Base-by-base conservation (phyloP, 1,140 invertebrate species). In the Agraylea sexmaculata region DNA sequence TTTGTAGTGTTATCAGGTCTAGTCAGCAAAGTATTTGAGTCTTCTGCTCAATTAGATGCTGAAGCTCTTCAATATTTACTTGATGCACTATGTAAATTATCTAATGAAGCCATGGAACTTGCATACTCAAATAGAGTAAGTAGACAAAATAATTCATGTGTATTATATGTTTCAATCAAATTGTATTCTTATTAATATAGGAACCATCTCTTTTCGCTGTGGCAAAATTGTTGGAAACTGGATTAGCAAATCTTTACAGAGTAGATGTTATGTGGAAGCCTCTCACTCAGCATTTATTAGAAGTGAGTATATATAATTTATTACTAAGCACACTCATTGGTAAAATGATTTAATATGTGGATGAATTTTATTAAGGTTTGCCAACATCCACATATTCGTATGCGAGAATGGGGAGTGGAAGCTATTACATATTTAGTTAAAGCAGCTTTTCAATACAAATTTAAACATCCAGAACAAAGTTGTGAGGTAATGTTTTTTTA, bases 371-470 rank as follows among this genome's bases (percentile, higher is more conserved):
- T 55, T 0, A 37, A 67, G 64, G 63, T 95, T 19, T 96, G 92
- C 57, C 86, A 89, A 55, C 93, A 98, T 70, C 87, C 92, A 0
- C 89, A 96, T 53, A 83, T 87, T 38, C 71, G 86, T 42, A 91
- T 98, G 86, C 70, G 94, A 21, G 90, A 93, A 63, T 98, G 93
- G 92, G 93, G 92, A 4, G 90, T 94, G 1, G 90, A 96, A 65
- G 91, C 93, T 2, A 80, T 98, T 12, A 97, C 93, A 0, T 90
- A 88, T 55, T 66, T 99, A 13, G 89, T 97, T 0, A 88, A 90
- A 64, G 81, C 86, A 0, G 90, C 90, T n/a, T 70, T 97, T 29
- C 79, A 85, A 45, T 80, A 83, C 51, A 87, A 89, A 64, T 86
- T 89, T 59, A 75, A 79, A 20, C 74, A 86, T 43, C 85, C 88